Percentiles rank a stretch among this genome's conserved stretches.
These are phyloP conservation scores for Streptopelia turtur DNA, from an alignment of 2,797 vertebrate genomes.

Conservation along the genomic window DNA sequence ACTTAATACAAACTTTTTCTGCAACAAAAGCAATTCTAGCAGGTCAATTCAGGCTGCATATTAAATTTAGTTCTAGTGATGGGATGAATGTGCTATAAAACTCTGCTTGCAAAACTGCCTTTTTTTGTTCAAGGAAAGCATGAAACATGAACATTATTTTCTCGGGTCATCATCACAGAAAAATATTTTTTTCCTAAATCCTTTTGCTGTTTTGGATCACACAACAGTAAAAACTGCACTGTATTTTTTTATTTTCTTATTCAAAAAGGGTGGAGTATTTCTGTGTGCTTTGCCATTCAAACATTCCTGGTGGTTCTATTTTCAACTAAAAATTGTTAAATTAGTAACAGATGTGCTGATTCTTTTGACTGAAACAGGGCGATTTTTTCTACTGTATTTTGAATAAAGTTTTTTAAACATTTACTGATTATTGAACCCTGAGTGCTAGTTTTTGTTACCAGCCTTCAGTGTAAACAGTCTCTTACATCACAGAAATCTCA, in stretches of 20 bases:
- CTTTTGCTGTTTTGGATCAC: conserved; percentile 25
- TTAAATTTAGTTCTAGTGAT: not conserved
- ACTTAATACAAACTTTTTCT: not conserved
- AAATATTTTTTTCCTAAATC: conserved; percentile 30
- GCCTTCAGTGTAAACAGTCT: not conserved
- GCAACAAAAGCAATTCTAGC: conserved; percentile 3
- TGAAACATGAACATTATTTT: conserved; percentile 10
- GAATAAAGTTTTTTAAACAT: not conserved
- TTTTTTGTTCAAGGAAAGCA: not conserved
- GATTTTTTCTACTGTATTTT: not conserved
- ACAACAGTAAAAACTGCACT: conserved; percentile 32
- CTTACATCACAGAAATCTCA: not conserved
- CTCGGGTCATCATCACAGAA: conserved; percentile 20
- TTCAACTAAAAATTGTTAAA: conserved; percentile 64
- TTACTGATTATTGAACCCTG: not conserved
- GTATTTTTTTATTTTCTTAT: conserved; percentile 51
- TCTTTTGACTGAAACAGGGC: not conserved
- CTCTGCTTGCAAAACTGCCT: conserved; percentile 3
- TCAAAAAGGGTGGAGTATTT: conserved; percentile 56
- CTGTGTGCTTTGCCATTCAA: conserved; percentile 60
- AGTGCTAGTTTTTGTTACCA: not conserved
- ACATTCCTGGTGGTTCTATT: conserved; percentile 75
- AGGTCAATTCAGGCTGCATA: conserved; percentile 27
- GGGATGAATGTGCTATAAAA: not conserved
- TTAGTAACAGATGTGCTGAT: conserved; percentile 74